These are phyloP conservation scores for Tokudaia tokunoshimensis DNA, from an alignment of 2,797 vertebrate genomes.

Conservation along the genomic window DNA sequence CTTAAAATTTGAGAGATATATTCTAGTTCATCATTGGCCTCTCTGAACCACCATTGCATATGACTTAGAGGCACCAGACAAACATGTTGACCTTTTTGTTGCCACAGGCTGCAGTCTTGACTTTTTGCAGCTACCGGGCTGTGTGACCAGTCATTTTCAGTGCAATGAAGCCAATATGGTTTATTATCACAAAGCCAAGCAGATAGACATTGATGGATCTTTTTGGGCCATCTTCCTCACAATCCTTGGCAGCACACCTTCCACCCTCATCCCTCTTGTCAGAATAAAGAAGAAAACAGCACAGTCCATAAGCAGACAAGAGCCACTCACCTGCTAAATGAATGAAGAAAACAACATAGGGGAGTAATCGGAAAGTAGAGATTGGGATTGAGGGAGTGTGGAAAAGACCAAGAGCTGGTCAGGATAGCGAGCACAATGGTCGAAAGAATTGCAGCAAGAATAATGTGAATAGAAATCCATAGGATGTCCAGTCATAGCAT, in stretches of 20 bases:
- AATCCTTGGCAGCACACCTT: too few species aligned
- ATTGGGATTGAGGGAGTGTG: not conserved
- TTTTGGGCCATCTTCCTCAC: not conserved
- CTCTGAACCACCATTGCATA: not conserved
- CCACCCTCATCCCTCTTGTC: not conserved
- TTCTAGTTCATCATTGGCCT: not conserved
- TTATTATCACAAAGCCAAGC: not conserved
- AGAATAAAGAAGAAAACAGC: not conserved
- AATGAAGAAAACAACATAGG: not conserved
- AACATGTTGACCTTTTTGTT: not conserved
- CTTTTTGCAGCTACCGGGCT: not conserved
- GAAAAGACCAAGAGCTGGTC: not conserved
- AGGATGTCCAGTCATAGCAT: not conserved
- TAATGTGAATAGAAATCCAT: not conserved
- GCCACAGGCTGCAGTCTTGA: not conserved
- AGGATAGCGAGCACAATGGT: not conserved
- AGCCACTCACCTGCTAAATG: not conserved
- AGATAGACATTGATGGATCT: not conserved
- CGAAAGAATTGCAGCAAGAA: not conserved
- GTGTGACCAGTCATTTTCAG: not conserved
- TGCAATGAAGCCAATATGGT: not conserved
- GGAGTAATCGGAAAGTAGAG: not conserved
- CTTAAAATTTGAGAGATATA: conserved; percentile 39
- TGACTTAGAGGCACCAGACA: conserved; percentile 8
- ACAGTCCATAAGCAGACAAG: not conserved